A percentile compares a stretch with the other conserved stretches of the same genome.
phyloP scores from a whole-genome alignment of 2,797 vertebrate genomes.

The Poecilia gillii region DNA sequence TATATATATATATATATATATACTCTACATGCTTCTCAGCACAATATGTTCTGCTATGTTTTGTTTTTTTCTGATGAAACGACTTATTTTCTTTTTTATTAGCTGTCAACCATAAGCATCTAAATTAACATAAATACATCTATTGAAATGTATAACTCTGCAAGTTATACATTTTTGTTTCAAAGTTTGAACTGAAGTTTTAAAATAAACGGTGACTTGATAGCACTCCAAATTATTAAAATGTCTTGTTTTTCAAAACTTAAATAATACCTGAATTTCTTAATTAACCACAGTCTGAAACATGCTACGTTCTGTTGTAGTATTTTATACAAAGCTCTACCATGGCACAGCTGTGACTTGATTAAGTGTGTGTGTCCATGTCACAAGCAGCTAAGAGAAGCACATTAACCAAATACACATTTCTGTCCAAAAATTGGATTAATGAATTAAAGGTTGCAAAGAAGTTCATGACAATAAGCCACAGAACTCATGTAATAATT shows the following conservation, averaged over 20 bases:
- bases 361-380: background rate
- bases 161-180: background rate
- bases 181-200: background rate
- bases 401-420: slow-evolving; percentile 29
- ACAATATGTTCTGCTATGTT: background rate
- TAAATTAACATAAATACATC: background rate
- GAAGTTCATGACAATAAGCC: slow-evolving; percentile 66
- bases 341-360: background rate
- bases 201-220: background rate
- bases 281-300: slow-evolving; percentile 30
- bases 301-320: slow-evolving; percentile 50
- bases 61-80: background rate
- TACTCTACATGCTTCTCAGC: background rate
- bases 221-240: background rate
- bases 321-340: background rate
- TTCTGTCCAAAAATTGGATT: slow-evolving; percentile 50
- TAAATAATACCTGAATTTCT: background rate
- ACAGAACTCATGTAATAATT: slow-evolving; percentile 64
- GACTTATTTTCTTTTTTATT: background rate
- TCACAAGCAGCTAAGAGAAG: slow-evolving; percentile 8
- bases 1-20: too few relatives aligned
- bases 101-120: background rate
- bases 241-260: background rate
- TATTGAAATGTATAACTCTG: background rate
- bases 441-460: slow-evolving; percentile 58